Evolutionary conservation across 2,888 invertebrate species (phyloP).

Genomic region (Ornithoptera alexandrae): DNA sequence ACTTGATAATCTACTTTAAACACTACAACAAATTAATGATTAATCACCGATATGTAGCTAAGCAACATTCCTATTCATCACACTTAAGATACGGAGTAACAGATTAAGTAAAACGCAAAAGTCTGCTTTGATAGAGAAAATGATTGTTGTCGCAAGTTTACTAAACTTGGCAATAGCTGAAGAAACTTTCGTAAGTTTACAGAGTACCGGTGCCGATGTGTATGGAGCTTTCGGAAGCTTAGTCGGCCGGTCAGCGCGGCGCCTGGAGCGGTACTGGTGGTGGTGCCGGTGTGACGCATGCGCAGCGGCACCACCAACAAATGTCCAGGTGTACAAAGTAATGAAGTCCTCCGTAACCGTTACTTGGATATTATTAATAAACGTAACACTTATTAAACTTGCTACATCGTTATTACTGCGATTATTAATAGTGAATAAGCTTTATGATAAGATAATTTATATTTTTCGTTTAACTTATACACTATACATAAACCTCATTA

Average conservation of each 20-base stretch:
- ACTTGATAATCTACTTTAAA: not conserved
- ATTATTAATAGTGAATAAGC: too few relatives aligned
- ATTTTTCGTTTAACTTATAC: too few relatives aligned
- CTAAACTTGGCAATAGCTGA: not conserved
- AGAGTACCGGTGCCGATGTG: not conserved
- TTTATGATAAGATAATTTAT: too few relatives aligned
- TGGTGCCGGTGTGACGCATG: conserved; percentile 15
- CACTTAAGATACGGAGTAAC: not conserved
- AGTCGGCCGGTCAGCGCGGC: conserved; percentile 17
- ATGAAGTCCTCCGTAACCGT: not conserved
- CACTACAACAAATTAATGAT: not conserved
- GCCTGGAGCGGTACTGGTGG: conserved; percentile 23
- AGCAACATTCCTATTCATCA: conserved; percentile 3
- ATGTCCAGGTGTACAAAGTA: conserved; percentile 17
- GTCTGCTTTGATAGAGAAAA: too few relatives aligned
- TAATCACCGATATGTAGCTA: conserved; percentile 1
- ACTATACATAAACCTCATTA: too few relatives aligned
- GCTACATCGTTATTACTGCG: too few relatives aligned
- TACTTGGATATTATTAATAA: not conserved
- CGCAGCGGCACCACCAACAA: conserved; percentile 6
- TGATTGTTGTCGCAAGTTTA: too few relatives aligned
- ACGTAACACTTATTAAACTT: too few relatives aligned
- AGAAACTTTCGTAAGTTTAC: conserved; percentile 23
- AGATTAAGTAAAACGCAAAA: not conserved
- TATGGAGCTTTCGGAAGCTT: conserved; percentile 2